A percentile compares a stretch with the other conserved stretches of the same genome.
Evolutionary conservation across 23 tunicate genomes (phyloP).

Genomic region (Ascidia mentula): DNA sequence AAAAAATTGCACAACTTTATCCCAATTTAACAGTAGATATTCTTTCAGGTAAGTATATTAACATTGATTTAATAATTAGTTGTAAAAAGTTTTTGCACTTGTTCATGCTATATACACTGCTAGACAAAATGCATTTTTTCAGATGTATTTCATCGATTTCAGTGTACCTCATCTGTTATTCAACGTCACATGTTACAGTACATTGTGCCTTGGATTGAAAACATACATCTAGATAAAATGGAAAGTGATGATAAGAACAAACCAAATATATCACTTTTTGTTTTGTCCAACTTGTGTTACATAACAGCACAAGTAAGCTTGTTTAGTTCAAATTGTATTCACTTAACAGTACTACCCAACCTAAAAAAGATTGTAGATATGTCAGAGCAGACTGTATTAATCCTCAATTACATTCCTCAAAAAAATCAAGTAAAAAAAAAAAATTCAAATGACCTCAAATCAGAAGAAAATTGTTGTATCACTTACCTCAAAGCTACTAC

Average conservation of each 20-base stretch:
- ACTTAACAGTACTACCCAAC: too few relatives aligned
- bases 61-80: not conserved
- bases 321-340: too few relatives aligned
- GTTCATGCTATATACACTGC: not conserved
- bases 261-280: conserved; percentile 29
- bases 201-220: conserved; percentile 71
- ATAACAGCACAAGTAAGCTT: conserved; percentile 4
- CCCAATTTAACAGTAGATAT: conserved; percentile 53
- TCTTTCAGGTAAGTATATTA: conserved; percentile 28
- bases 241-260: conserved; percentile 8
- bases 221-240: conserved; percentile 32
- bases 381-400: too few relatives aligned
- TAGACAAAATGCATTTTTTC: not conserved
- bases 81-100: not conserved
- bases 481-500: not conserved
- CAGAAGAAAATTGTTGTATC: too few relatives aligned
- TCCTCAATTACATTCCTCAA: too few relatives aligned
- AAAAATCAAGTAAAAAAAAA: too few relatives aligned
- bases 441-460: too few relatives aligned
- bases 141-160: conserved; percentile 72
- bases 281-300: conserved; percentile 24
- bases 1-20: conserved; percentile 42
- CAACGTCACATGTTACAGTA: conserved; percentile 67
- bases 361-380: too few relatives aligned
- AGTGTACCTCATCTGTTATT: conserved; percentile 23